Conservation (phyloP, 2,888 invertebrate genomes). For the Chrysolina oricalcia region DNA sequence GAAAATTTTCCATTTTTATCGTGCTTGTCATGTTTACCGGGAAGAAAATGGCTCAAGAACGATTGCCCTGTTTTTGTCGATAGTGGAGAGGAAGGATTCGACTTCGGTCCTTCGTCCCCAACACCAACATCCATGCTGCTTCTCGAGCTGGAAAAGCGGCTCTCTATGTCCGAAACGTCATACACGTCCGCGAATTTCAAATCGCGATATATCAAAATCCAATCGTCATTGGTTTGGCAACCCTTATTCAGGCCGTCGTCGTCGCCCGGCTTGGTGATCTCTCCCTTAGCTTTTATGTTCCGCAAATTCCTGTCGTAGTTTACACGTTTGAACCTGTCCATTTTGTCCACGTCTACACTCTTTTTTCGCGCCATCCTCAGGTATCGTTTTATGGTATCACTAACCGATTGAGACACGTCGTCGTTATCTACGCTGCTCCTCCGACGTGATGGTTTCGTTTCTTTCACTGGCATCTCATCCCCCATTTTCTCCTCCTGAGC, state of each 20-base stretch:
- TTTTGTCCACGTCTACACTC: constrained; percentile 86
- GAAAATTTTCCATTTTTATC: constrained; percentile 59
- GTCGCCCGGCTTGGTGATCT: constrained; percentile 83
- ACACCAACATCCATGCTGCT: constrained; percentile 74
- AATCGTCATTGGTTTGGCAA: constrained; percentile 84
- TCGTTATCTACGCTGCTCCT: constrained; percentile 88
- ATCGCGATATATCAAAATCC: constrained; percentile 78
- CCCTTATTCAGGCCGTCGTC: constrained; percentile 86
- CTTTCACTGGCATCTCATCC: constrained; percentile 63
- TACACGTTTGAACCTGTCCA: constrained; percentile 88
- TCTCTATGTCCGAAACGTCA: constrained; percentile 66
- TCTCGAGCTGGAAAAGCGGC: constrained; percentile 73
- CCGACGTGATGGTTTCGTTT: constrained; percentile 72
- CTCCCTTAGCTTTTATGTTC: constrained; percentile 86
- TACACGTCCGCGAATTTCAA: constrained; percentile 70
- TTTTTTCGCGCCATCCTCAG: constrained; percentile 91
- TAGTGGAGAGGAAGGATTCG: constrained; percentile 71
- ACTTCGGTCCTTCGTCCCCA: constrained; percentile 67
- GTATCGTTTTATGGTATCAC: constrained; percentile 90
- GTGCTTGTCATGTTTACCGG: constrained; percentile 72
- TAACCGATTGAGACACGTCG: constrained; percentile 89
- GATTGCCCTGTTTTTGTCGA: constrained; percentile 75
- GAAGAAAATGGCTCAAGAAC: constrained; percentile 78
- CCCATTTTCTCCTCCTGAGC: constrained; percentile 68
- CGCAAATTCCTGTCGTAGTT: constrained; percentile 90